Evolutionary conservation across 2,888 invertebrate species (phyloP).

Genomic region (Drosophila incognita): DNA sequence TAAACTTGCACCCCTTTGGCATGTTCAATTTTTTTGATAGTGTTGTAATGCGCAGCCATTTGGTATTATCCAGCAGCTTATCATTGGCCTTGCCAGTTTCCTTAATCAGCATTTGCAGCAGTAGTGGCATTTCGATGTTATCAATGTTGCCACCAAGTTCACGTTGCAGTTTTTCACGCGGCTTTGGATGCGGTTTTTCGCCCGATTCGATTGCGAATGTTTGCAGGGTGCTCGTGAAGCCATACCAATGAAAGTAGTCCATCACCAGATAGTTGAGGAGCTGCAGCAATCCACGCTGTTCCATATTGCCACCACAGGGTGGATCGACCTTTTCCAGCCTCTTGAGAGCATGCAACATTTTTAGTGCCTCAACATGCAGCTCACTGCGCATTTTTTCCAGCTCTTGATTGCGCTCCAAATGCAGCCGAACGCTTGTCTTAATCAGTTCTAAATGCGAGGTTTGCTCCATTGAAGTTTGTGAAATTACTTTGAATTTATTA

Average conservation of each 20-base stretch:
- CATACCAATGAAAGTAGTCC: slow-evolving; percentile 83
- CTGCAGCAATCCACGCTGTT: slow-evolving; percentile 27
- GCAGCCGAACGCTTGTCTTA: slow-evolving; percentile 42
- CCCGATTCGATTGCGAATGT: slow-evolving; percentile 82
- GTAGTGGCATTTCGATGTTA: slow-evolving; percentile 72
- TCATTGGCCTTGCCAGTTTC: background rate
- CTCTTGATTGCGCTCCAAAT: slow-evolving; percentile 68
- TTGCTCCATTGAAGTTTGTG: slow-evolving; percentile 26
- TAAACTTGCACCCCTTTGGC: background rate
- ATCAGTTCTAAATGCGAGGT: slow-evolving; percentile 28
- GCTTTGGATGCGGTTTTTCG: slow-evolving; percentile 30
- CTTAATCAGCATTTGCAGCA: slow-evolving; percentile 67
- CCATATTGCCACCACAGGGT: slow-evolving; percentile 22
- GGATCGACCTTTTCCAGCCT: slow-evolving; percentile 17
- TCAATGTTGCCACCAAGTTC: slow-evolving; percentile 62
- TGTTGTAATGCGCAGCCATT: background rate
- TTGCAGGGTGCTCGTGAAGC: slow-evolving; percentile 80
- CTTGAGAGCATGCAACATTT: slow-evolving; percentile 69
- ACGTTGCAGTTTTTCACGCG: slow-evolving; percentile 68
- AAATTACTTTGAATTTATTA: slow-evolving; percentile 8
- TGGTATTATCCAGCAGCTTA: background rate
- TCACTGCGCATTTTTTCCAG: slow-evolving; percentile 76
- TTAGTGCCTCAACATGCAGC: slow-evolving; percentile 74
- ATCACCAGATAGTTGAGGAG: slow-evolving; percentile 82
- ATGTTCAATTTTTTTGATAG: slow-evolving; percentile 5